A percentile compares a stretch with the other conserved stretches of the same genome.
phyloP scores from a whole-genome alignment of 2,888 invertebrate species.

The Saturnia pavonia region DNA sequence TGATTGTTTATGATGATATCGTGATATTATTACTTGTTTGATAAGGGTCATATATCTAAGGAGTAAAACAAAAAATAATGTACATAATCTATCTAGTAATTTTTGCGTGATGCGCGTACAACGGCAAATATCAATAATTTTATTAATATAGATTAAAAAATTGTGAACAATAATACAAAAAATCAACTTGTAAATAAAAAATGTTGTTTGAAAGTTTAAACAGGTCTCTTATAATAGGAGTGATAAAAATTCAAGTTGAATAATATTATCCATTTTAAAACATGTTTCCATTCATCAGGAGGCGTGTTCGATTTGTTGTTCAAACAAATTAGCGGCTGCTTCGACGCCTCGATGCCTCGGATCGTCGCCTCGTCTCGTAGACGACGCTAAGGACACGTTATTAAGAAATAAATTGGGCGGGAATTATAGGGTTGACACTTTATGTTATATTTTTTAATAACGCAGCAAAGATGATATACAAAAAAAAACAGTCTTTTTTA shows the following conservation, averaged over 20 bases:
- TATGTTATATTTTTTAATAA: background rate
- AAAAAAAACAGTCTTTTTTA: background rate
- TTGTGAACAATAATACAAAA: background rate
- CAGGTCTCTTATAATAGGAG: constrained; percentile 11
- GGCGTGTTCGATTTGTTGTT: constrained; percentile 54
- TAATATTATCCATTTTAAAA: constrained; percentile 22
- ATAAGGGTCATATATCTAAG: too few species aligned
- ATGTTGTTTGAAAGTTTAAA: background rate
- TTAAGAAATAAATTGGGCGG: constrained; percentile 76
- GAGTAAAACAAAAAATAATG: too few species aligned
- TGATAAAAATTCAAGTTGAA: constrained; percentile 28
- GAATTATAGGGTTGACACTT: constrained; percentile 56
- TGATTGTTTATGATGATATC: too few species aligned
- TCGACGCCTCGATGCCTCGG: constrained; percentile 34
- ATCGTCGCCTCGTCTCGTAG: constrained; percentile 29
- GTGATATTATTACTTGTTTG: too few species aligned
- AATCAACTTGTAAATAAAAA: background rate
- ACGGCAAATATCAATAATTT: too few species aligned
- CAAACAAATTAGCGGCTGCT: constrained; percentile 70
- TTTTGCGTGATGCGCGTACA: too few species aligned
- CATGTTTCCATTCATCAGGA: constrained; percentile 28
- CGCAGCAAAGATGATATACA: background rate
- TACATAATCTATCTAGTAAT: too few species aligned
- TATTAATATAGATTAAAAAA: too few species aligned
- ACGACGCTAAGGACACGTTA: constrained; percentile 46